These are phyloP conservation scores for Pomatorhinus ruficollis DNA, from an alignment of 2,113 vertebrate genomes.

Conservation along the genomic window DNA sequence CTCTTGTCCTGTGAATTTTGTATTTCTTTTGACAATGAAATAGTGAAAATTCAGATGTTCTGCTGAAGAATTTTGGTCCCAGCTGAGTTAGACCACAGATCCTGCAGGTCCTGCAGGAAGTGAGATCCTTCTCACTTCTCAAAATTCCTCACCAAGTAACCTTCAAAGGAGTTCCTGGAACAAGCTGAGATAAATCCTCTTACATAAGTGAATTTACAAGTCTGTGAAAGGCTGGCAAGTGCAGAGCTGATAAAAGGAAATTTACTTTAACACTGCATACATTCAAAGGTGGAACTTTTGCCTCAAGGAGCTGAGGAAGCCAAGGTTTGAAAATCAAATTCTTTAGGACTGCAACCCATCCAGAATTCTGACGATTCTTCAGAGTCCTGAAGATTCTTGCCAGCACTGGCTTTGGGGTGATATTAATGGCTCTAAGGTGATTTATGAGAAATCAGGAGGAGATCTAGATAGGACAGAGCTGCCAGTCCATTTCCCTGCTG, in stretches of 20 bases:
- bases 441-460: background rate
- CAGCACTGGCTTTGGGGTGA: background rate
- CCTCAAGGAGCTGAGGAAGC: background rate
- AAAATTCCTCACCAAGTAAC: background rate
- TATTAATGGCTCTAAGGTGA: background rate
- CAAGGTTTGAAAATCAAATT: background rate
- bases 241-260: background rate
- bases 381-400: background rate
- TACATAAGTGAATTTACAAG: background rate
- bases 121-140: background rate
- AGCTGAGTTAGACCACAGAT: background rate
- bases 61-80: background rate
- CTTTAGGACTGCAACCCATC: background rate
- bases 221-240: background rate
- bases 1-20: background rate
- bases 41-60: background rate
- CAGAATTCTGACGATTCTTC: background rate
- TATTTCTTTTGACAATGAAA: background rate
- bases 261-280: background rate
- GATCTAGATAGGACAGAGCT: background rate
- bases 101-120: background rate
- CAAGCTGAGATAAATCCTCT: background rate
- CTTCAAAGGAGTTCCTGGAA: background rate
- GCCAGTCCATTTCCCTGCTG: background rate
- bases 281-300: background rate